phyloP scores from a whole-genome alignment of 2,797 vertebrate species.

The Sciurus carolinensis region DNA sequence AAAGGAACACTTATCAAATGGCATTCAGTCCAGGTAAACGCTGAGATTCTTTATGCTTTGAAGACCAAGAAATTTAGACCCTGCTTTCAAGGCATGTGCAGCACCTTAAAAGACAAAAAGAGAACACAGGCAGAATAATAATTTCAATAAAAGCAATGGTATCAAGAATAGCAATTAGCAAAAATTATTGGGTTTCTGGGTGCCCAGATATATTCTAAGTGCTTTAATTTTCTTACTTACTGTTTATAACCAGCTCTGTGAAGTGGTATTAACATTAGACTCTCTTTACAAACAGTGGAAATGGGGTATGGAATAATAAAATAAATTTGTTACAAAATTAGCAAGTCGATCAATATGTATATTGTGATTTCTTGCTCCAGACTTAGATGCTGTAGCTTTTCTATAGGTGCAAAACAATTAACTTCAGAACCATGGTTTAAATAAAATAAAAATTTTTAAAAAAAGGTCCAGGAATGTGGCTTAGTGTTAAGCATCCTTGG shows the following conservation, averaged over 20 bases:
- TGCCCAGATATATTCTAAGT: background rate
- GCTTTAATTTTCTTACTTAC: background rate
- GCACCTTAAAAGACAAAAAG: background rate
- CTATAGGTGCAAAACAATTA: background rate
- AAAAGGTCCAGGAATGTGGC: too few species aligned
- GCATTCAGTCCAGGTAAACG: background rate
- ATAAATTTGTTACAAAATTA: background rate
- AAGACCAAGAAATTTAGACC: background rate
- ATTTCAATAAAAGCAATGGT: too few species aligned
- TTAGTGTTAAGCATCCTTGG: too few species aligned
- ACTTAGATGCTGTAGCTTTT: background rate
- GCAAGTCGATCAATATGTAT: background rate
- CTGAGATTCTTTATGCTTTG: background rate
- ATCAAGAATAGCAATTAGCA: background rate
- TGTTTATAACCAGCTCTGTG: background rate
- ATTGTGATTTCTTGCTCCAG: background rate
- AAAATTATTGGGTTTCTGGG: background rate
- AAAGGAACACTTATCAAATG: background rate
- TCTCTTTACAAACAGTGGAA: background rate
- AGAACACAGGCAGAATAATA: background rate
- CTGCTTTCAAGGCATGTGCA: background rate
- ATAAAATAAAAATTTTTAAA: too few species aligned
- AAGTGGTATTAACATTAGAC: background rate
- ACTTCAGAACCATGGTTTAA: background rate
- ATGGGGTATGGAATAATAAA: background rate